Evolutionary conservation across 37 sponge, comb jelly and placozoan genomes (phyloP).

Genomic region (Crambe crambe): DNA sequence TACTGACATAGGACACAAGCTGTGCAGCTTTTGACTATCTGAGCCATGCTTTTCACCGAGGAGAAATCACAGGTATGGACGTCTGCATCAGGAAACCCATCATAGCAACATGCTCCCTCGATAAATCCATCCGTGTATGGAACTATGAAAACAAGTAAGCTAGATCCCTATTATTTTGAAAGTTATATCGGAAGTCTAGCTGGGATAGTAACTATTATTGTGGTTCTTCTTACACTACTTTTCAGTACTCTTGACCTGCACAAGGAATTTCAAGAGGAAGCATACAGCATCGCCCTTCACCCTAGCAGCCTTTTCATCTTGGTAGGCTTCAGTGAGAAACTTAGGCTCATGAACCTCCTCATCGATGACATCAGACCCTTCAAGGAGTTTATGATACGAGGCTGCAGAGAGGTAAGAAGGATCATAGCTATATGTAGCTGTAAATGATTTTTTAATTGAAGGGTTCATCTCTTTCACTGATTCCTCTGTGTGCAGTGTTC

Average conservation of each 20-base stretch:
- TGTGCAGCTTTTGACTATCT: constrained; percentile 75
- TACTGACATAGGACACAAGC: constrained; percentile 30
- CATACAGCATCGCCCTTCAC: constrained; percentile 94
- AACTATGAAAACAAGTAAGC: constrained; percentile 92
- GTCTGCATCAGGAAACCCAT: constrained; percentile 93
- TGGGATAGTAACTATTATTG: too few relatives aligned
- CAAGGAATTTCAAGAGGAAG: constrained; percentile 97
- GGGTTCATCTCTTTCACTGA: not conserved
- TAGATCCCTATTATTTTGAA: not conserved
- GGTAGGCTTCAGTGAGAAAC: constrained; percentile 98
- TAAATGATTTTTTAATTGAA: not conserved
- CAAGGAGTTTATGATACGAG: constrained; percentile 95
- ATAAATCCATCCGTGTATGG: constrained; percentile 93
- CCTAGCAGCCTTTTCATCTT: constrained; percentile 94
- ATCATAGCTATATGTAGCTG: not conserved
- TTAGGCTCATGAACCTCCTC: constrained; percentile 92
- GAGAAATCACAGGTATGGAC: constrained; percentile 88
- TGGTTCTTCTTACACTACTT: constrained; percentile 42
- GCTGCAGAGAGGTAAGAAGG: constrained; percentile 83
- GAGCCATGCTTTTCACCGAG: constrained; percentile 69
- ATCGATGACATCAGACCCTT: constrained; percentile 91
- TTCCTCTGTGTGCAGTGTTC: constrained; percentile 60
- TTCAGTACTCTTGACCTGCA: constrained; percentile 84
- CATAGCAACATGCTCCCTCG: constrained; percentile 95
- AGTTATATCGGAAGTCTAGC: not conserved